Evolutionary conservation across 2,888 invertebrate species (phyloP), one percentile per base, ranked within the genome.

Genomic region (Eurois occulta): DNA sequence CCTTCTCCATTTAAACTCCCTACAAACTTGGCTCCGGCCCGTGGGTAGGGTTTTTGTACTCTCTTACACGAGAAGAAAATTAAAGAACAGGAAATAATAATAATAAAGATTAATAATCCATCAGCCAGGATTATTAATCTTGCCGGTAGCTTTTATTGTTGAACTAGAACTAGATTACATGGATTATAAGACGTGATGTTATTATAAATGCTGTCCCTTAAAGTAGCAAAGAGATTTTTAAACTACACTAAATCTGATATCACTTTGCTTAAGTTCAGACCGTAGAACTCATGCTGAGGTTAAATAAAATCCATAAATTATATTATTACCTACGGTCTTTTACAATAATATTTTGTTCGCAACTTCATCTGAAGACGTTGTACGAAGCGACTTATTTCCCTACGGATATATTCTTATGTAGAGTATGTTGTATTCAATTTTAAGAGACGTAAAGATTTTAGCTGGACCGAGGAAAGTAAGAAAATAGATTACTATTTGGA

Each of bases 361-460:
- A 32, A 65, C 58, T 65, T 60, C 48, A 48, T n/a, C 18, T 72
- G 35, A 55, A 58, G 52, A 62, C 4, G 48, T 70, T 62, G n/a
- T 41, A 70, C 58, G n/a, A 66, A 81, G 58, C 18, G 16, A 10
- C 43, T 77, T 67, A 81, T 81, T 81, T 81, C 81, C 81, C 81
- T 16, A 43, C 24, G 81, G 81, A 73, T 67, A 24, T 48, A 70
- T 73, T 7, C 10, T 21, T 58, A 80, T 5, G 28, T 46, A 65
- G 28, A 81, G 24, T 35, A 55, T 41, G 55, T 72, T 72, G 35
- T 70, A 73, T 77, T 81, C 41, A 81, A 67, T 81, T 81, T 80
- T 64, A 10, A 41, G 16, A 24, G 11, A 46, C 43, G 35, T 48
- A 21, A 48, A 52, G n/a, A 62, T 55, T 78, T 78, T 21, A 28